Evolutionary conservation across 2,797 vertebrate genomes (phyloP).

Genomic region (Okamejei kenojei): DNA sequence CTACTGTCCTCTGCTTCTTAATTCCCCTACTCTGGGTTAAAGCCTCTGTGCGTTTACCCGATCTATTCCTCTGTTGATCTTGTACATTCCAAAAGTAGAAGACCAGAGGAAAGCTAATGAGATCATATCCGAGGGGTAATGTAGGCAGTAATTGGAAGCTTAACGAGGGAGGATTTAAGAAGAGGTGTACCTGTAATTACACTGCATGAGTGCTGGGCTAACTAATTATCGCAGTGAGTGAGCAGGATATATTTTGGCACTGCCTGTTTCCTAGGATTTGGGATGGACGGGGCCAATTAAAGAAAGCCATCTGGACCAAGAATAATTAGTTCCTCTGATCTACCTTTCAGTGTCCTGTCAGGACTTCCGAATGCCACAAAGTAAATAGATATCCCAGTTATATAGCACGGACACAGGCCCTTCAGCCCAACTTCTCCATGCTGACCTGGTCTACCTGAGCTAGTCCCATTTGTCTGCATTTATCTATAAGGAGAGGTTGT

Average conservation of each 20-base stretch:
- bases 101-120: not conserved
- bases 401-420: too few relatives aligned
- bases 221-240: not conserved
- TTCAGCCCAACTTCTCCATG: too few relatives aligned
- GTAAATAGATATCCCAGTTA: not conserved
- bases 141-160: not conserved
- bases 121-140: not conserved
- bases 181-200: not conserved
- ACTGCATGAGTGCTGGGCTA: not conserved
- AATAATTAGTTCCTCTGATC: too few relatives aligned
- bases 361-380: not conserved
- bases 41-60: too few relatives aligned
- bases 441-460: too few relatives aligned
- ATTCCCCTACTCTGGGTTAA: too few relatives aligned
- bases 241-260: not conserved
- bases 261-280: not conserved
- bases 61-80: too few relatives aligned
- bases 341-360: not conserved
- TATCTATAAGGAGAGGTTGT: too few relatives aligned
- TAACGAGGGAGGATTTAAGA: not conserved
- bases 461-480: too few relatives aligned
- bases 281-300: too few relatives aligned
- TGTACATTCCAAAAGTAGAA: not conserved
- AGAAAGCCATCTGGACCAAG: not conserved
- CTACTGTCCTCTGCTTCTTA: too few relatives aligned